Evolutionary conservation across 2,888 invertebrate genomes (phyloP).

Genomic region (Conomelus anceps): DNA sequence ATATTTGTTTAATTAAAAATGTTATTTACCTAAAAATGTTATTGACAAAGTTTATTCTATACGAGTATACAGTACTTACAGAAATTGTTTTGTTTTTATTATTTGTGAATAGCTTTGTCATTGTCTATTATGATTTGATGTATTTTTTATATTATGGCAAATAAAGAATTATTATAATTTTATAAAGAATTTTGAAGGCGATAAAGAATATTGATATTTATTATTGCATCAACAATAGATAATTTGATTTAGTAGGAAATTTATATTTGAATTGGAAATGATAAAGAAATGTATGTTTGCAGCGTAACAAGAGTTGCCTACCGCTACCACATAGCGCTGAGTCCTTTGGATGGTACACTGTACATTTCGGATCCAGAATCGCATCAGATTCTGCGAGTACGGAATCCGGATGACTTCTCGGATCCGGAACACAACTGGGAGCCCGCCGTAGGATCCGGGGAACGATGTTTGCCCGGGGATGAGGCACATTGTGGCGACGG

Average conservation of each 20-base stretch:
- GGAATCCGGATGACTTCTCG: conserved; percentile 71
- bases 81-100: too few species aligned
- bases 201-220: conserved; percentile 14
- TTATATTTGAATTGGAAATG: conserved; percentile 8
- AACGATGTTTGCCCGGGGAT: conserved; percentile 83
- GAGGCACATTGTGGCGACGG: conserved; percentile 96
- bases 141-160: too few species aligned
- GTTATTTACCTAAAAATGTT: too few species aligned
- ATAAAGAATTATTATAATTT: too few species aligned
- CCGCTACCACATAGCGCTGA: conserved; percentile 92
- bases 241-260: too few species aligned
- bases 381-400: conserved; percentile 84
- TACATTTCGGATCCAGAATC: conserved; percentile 96
- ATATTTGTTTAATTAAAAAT: too few species aligned
- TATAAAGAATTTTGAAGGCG: too few species aligned
- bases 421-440: conserved; percentile 93
- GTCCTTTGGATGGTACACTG: conserved; percentile 85
- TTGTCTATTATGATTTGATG: too few species aligned
- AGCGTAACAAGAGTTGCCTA: conserved; percentile 91
- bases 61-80: too few species aligned
- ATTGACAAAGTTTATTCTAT: too few species aligned
- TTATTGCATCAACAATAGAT: too few species aligned
- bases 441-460: conserved; percentile 87
- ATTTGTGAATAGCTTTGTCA: too few species aligned
- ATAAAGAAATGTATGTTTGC: conserved; percentile 43